Conservation (phyloP, 2,888 invertebrate genomes). For the Ommatoiulus sabulosus region DNA sequence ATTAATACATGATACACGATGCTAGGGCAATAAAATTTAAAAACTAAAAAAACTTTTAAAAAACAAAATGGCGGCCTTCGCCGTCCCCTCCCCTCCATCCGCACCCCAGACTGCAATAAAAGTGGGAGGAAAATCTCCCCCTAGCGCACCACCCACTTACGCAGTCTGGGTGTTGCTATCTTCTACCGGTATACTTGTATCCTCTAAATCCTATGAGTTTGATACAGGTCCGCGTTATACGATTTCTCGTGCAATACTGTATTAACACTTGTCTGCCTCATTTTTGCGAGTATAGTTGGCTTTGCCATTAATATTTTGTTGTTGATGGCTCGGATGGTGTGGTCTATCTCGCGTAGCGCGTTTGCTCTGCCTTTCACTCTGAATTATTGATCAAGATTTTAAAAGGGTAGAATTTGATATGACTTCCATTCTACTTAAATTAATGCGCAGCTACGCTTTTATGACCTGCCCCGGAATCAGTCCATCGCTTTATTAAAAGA, state of each 20-base stretch:
- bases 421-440: conserved; percentile 41
- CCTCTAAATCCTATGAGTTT: background rate
- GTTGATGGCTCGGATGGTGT: conserved; percentile 16
- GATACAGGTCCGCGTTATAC: background rate
- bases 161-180: no score
- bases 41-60: no score
- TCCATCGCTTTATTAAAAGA: conserved; percentile 37
- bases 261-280: conserved; percentile 15
- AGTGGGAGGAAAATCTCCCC: no score
- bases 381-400: conserved; percentile 47
- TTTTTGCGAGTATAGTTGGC: background rate
- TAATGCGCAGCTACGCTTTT: conserved; percentile 11
- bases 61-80: no score
- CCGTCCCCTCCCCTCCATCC: no score
- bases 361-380: conserved; percentile 30
- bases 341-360: background rate
- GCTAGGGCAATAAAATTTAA: no score
- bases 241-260: conserved; percentile 31
- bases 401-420: conserved; percentile 35
- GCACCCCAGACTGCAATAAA: no score
- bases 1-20: no score
- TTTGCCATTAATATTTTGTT: conserved; percentile 45
- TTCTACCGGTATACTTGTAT: no score
- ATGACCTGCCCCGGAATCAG: conserved; percentile 32
- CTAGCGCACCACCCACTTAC: no score